Evolutionary conservation across 2,888 invertebrate genomes (phyloP).

Genomic region (Bursaphelenchus okinawaensis): DNA sequence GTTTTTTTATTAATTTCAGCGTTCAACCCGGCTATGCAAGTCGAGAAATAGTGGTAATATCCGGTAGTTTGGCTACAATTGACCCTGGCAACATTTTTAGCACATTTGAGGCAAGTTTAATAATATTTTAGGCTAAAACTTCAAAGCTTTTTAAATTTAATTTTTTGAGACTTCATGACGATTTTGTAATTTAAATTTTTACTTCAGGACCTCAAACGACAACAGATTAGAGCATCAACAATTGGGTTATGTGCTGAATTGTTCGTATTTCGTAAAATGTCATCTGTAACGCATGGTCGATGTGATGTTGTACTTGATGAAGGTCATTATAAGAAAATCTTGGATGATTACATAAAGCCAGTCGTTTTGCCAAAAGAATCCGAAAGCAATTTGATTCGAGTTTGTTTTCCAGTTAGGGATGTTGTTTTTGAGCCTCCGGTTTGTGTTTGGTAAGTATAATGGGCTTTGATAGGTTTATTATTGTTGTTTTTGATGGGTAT

Average conservation of each 20-base stretch:
- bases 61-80: conserved; percentile 90
- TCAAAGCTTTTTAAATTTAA: conserved; percentile 61
- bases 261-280: conserved; percentile 78
- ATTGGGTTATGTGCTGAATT: conserved; percentile 93
- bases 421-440: conserved; percentile 33
- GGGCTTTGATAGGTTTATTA: not conserved
- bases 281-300: conserved; percentile 71
- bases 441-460: conserved; percentile 44
- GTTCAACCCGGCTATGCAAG: conserved; percentile 89
- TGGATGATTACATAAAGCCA: conserved; percentile 62
- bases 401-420: conserved; percentile 50
- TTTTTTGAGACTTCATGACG: too few species aligned
- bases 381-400: conserved; percentile 42
- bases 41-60: conserved; percentile 81
- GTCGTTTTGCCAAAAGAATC: conserved; percentile 39
- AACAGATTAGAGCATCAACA: conserved; percentile 82
- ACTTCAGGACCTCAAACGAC: conserved; percentile 66
- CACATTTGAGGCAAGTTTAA: conserved; percentile 69
- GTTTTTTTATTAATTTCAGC: too few species aligned
- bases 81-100: conserved; percentile 85
- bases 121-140: conserved; percentile 13
- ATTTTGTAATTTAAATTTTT: conserved; percentile 4
- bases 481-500: not conserved
- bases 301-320: conserved; percentile 79
- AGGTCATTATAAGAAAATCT: conserved; percentile 66